phyloP scores from a whole-genome alignment of 1,140 invertebrate genomes.

The Trachymyrmex cornetzi region DNA sequence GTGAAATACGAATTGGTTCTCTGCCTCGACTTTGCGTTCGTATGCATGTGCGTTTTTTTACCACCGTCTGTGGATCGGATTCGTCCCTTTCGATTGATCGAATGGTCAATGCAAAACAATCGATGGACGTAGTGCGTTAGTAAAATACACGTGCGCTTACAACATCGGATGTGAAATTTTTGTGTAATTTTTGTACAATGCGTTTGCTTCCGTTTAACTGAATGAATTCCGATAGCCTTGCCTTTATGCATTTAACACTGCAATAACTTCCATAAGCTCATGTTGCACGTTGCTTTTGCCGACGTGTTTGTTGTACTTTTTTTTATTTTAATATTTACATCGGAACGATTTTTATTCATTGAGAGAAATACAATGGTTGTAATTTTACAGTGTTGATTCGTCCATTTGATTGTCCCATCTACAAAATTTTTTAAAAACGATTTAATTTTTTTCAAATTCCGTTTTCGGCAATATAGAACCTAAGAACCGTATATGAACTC shows the following conservation, averaged over 20 bases:
- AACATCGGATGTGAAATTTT: background rate
- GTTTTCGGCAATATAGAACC: too few species aligned
- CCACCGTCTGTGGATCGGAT: background rate
- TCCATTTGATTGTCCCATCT: too few species aligned
- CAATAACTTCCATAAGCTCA: background rate
- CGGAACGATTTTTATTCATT: background rate
- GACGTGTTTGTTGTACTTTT: background rate
- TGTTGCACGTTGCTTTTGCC: background rate
- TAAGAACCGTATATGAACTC: too few species aligned
- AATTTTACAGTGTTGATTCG: too few species aligned
- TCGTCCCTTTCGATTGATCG: conserved; percentile 13
- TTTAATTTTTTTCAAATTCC: too few species aligned
- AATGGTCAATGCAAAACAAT: conserved; percentile 36
- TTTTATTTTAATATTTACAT: background rate
- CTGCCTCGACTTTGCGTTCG: background rate
- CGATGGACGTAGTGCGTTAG: background rate
- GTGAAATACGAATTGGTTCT: conserved; percentile 39
- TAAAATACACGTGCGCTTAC: conserved; percentile 19
- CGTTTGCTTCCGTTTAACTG: background rate
- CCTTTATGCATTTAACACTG: conserved; percentile 26
- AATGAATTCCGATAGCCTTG: conserved; percentile 12
- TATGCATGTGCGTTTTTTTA: background rate
- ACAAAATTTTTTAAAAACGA: too few species aligned
- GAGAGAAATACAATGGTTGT: too few species aligned
- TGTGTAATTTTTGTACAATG: conserved; percentile 39